A percentile compares a stretch with the other conserved stretches of the same genome.
Conservation (phyloP, 2,888 invertebrate genomes). For the Achlya flavicornis region DNA sequence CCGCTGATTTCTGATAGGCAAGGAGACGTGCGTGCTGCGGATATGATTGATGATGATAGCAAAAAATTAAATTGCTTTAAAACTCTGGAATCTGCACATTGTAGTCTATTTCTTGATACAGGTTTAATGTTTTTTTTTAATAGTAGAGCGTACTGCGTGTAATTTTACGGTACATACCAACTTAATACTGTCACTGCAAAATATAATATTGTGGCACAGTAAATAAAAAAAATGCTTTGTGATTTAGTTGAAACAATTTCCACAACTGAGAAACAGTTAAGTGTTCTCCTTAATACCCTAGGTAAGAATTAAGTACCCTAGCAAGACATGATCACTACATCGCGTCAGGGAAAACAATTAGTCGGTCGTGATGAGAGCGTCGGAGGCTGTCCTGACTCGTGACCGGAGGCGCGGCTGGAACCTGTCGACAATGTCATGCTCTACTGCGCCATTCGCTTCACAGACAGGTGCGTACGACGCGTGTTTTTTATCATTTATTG, state of each 20-base stretch:
- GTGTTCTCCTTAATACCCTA: too few species aligned
- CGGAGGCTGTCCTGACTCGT: slow-evolving; percentile 43
- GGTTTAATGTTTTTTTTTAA: too few species aligned
- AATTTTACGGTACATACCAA: too few species aligned
- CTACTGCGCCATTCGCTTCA: slow-evolving; percentile 62
- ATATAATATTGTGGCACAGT: too few species aligned
- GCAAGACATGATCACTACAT: slow-evolving; percentile 28
- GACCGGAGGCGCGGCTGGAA: slow-evolving; percentile 49
- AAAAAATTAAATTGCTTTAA: not conserved
- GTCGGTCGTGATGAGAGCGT: slow-evolving; percentile 56
- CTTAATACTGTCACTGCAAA: too few species aligned
- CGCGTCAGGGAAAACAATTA: slow-evolving; percentile 44
- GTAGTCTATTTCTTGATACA: slow-evolving; percentile 10
- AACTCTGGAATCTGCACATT: not conserved
- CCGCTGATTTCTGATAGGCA: slow-evolving; percentile 42
- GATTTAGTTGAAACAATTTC: too few species aligned
- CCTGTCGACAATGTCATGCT: slow-evolving; percentile 62
- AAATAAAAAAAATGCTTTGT: too few species aligned
- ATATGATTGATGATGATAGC: slow-evolving; percentile 20
- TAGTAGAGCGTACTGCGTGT: too few species aligned
- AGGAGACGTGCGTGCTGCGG: slow-evolving; percentile 26
- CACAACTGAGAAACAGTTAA: not conserved
- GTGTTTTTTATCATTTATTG: slow-evolving; percentile 22
- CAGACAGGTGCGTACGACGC: slow-evolving; percentile 63
- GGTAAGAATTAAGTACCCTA: slow-evolving; percentile 24